Percentiles rank a stretch among this genome's conserved stretches.
Conservation (phyloP, 2,113 vertebrate genomes). For the Pteropus alecto region DNA sequence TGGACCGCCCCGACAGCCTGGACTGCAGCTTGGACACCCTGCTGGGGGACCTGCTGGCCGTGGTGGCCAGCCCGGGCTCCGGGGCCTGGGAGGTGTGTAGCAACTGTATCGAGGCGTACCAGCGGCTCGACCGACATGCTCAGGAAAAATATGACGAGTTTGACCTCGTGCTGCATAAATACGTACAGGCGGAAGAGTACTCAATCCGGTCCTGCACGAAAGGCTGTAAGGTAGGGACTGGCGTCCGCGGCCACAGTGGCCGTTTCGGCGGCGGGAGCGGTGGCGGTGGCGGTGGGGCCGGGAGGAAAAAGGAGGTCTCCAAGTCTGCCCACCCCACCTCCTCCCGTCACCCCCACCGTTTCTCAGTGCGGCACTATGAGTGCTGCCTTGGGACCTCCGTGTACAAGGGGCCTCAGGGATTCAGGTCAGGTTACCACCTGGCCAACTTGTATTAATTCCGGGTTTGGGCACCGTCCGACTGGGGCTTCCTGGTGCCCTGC, state of each 20-base stretch:
- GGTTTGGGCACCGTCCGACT: neutral
- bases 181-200: constrained; percentile 89
- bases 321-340: neutral
- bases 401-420: neutral
- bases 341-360: neutral
- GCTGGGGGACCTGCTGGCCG: constrained; percentile 84
- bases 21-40: constrained; percentile 89
- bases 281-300: neutral
- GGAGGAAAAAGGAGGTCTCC: neutral
- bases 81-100: constrained; percentile 87
- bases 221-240: constrained; percentile 89
- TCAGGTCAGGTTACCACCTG: constrained; percentile 14
- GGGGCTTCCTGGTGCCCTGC: neutral
- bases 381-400: neutral
- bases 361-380: neutral
- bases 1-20: constrained; percentile 88
- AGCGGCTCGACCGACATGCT: constrained; percentile 92
- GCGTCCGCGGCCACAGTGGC: neutral
- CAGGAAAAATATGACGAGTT: constrained; percentile 95
- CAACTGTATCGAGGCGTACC: constrained; percentile 88
- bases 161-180: constrained; percentile 89
- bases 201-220: constrained; percentile 88
- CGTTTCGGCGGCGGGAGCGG: neutral
- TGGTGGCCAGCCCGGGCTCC: constrained; percentile 81
- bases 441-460: constrained; percentile 22